Conservation (phyloP, 2,888 invertebrate species). For the Danaus chrysippus region DNA sequence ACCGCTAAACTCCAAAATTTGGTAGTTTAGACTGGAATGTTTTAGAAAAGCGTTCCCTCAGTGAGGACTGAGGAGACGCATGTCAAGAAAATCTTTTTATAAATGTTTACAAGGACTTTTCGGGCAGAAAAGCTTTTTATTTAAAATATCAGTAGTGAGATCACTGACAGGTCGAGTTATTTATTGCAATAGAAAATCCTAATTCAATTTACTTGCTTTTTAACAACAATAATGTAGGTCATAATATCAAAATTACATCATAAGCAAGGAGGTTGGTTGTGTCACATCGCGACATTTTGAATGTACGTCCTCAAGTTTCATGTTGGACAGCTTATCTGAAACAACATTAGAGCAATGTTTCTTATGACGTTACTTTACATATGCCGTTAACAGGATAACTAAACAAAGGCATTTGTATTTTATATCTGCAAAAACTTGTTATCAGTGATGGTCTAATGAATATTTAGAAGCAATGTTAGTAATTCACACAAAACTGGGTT, state of each 20-base stretch:
- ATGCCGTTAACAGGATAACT: slow-evolving; percentile 20
- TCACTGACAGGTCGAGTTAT: no score
- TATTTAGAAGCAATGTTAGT: background rate
- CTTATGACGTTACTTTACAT: slow-evolving; percentile 25
- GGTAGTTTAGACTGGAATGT: no score
- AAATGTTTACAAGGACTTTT: no score
- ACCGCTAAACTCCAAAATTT: no score
- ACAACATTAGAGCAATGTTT: slow-evolving; percentile 23
- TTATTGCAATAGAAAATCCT: no score
- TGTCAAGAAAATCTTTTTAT: no score
- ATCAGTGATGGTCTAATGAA: background rate
- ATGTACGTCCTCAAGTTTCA: slow-evolving; percentile 25
- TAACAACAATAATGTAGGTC: background rate
- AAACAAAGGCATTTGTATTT: slow-evolving; percentile 17
- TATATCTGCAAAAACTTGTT: slow-evolving; percentile 12
- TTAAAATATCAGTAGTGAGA: no score
- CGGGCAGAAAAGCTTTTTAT: no score
- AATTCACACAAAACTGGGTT: background rate
- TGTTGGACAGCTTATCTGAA: slow-evolving; percentile 24
- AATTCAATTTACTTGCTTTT: no score
- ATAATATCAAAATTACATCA: background rate
- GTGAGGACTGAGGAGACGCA: no score
- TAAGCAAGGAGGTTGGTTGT: background rate
- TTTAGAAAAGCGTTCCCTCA: no score
- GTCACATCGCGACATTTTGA: slow-evolving; percentile 11